A percentile compares a stretch with the other conserved stretches of the same genome.
Conservation (phyloP, 92 coral and sea anemone genomes). For the Epizoanthus fatuus region DNA sequence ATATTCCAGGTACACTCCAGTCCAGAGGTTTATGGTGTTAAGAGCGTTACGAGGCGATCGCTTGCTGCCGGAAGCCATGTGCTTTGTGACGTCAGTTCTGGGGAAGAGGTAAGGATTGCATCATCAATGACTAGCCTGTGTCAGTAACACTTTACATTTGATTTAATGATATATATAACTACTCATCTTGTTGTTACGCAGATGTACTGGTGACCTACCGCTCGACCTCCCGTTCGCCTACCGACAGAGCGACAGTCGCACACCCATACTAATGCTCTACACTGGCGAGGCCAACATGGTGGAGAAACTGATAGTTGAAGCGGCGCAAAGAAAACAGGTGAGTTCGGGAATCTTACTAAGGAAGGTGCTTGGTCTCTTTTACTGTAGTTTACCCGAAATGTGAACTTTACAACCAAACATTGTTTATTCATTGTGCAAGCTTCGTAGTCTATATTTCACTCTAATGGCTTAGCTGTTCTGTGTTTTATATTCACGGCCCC, state of each 20-base stretch:
- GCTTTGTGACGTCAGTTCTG: conserved; percentile 92
- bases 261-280: conserved; percentile 94
- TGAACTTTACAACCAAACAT: too few species aligned
- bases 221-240: conserved; percentile 92
- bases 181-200: conserved; percentile 6
- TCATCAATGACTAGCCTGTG: too few species aligned
- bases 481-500: too few species aligned
- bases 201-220: conserved; percentile 92
- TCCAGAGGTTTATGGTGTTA: conserved; percentile 98
- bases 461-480: too few species aligned
- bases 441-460: too few species aligned
- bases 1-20: conserved; percentile 81
- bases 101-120: conserved; percentile 84
- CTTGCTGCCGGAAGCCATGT: conserved; percentile 84
- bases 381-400: neutral
- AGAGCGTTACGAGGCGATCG: conserved; percentile 98
- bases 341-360: neutral
- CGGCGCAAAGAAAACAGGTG: conserved; percentile 95
- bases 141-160: neutral
- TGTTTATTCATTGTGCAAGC: too few species aligned
- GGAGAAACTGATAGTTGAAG: conserved; percentile 89
- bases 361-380: neutral
- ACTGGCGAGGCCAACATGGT: conserved; percentile 91
- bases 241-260: conserved; percentile 96
- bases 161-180: neutral